A percentile compares a stretch with the other conserved stretches of the same genome.
These are phyloP conservation scores for Graptemys geographica DNA, from an alignment of 2,797 vertebrate species.

Conservation along the genomic window DNA sequence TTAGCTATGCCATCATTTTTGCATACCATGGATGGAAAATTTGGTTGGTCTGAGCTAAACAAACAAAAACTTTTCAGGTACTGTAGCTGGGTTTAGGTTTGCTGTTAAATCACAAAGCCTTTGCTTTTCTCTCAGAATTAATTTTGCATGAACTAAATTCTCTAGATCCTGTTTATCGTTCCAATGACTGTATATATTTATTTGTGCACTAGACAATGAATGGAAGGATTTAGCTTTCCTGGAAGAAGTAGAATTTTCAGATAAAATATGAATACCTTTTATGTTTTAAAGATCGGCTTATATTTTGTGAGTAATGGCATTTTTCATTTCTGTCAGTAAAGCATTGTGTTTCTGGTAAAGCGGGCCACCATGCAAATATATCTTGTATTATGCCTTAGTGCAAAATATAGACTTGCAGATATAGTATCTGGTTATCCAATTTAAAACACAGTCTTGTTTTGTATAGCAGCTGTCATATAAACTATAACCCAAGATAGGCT, in stretches of 20 bases:
- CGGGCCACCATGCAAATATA: rapidly evolving
- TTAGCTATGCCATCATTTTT: neutral
- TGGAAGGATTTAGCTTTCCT: neutral
- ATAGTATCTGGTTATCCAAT: neutral
- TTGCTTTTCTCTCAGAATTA: neutral
- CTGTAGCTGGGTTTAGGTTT: neutral
- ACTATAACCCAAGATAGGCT: neutral
- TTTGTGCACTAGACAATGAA: neutral
- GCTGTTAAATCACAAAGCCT: neutral
- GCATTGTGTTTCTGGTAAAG: neutral
- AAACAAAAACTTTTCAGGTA: neutral
- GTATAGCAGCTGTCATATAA: neutral
- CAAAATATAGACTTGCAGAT: neutral
- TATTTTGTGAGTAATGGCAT: neutral
- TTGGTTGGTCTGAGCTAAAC: neutral
- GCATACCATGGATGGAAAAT: neutral
- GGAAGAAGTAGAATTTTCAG: neutral
- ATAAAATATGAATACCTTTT: neutral
- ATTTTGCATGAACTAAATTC: neutral
- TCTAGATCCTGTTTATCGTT: neutral
- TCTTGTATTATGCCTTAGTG: neutral
- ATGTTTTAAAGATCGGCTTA: neutral
- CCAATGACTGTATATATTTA: neutral
- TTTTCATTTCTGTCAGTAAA: neutral
- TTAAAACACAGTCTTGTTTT: neutral